Percentiles rank a stretch among this genome's conserved stretches.
Evolutionary conservation across 2,888 invertebrate species (phyloP).

Genomic region (Elysia crispata): DNA sequence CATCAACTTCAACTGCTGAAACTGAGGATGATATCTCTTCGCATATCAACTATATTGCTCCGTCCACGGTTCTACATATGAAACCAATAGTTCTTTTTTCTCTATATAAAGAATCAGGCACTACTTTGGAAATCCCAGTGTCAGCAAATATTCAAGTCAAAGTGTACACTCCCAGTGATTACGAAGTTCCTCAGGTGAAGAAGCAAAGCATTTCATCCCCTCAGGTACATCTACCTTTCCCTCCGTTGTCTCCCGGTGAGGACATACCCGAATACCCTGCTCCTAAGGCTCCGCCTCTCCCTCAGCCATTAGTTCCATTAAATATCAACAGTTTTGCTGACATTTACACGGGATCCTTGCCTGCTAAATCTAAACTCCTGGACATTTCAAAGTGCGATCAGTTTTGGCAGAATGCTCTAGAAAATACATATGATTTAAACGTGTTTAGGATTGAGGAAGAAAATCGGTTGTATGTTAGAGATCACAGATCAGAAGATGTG

Average conservation of each 20-base stretch:
- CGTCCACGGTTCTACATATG: too few relatives aligned
- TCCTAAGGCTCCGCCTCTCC: slow-evolving; percentile 22
- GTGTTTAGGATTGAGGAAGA: slow-evolving; percentile 60
- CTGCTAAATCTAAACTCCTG: slow-evolving; percentile 36
- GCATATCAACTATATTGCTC: too few relatives aligned
- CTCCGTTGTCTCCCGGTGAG: slow-evolving; percentile 11
- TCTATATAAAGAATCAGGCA: slow-evolving; percentile 58
- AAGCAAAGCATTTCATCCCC: not conserved
- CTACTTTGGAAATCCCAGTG: slow-evolving; percentile 61
- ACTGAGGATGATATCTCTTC: too few relatives aligned
- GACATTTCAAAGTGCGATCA: slow-evolving; percentile 21
- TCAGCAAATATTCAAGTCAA: slow-evolving; percentile 55
- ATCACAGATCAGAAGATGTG: slow-evolving; percentile 54
- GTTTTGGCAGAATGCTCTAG: slow-evolving; percentile 48
- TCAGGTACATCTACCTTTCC: not conserved
- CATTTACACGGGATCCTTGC: slow-evolving; percentile 32
- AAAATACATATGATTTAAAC: slow-evolving; percentile 59
- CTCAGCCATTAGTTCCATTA: slow-evolving; percentile 29
- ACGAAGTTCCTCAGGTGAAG: slow-evolving; percentile 51
- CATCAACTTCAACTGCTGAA: too few relatives aligned
- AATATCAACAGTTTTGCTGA: slow-evolving; percentile 42
- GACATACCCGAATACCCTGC: slow-evolving; percentile 30
- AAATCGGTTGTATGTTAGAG: slow-evolving; percentile 60
- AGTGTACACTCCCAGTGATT: slow-evolving; percentile 49
- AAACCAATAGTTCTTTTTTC: slow-evolving; percentile 56